Percentiles rank a stretch among this genome's conserved stretches.
Conservation (phyloP, 2,113 vertebrate species). For the Gallinago paraguaiae region DNA sequence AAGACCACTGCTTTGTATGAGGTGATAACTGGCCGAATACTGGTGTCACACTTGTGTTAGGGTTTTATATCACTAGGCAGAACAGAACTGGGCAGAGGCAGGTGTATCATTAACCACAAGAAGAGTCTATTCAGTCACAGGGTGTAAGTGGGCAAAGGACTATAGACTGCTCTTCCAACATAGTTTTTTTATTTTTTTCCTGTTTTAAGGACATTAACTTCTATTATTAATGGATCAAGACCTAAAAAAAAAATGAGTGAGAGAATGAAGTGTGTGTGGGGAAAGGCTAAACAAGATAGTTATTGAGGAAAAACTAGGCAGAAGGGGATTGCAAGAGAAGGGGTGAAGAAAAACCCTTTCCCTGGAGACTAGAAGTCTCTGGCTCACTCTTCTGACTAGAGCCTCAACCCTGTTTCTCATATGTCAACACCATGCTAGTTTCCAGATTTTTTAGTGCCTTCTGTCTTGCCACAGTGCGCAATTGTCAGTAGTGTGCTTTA, state of each 20-base stretch:
- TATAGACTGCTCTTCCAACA: not conserved
- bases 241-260: not conserved
- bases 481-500: not conserved
- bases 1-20: not conserved
- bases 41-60: not conserved
- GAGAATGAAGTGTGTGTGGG: not conserved
- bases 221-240: not conserved
- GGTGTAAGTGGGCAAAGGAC: not conserved
- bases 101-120: not conserved
- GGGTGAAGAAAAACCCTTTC: not conserved
- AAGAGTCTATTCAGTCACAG: not conserved
- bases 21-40: not conserved
- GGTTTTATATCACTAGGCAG: not conserved
- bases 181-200: not conserved
- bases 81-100: not conserved
- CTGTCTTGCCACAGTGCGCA: not conserved
- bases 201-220: not conserved
- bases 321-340: not conserved
- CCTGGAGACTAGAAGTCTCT: not conserved
- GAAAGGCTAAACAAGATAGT: not conserved
- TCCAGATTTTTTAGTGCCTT: not conserved
- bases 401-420: not conserved
- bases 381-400: not conserved
- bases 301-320: not conserved
- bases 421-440: accelerated